phyloP scores from a whole-genome alignment of 2,888 invertebrate species.

The Eremobia ochroleuca region DNA sequence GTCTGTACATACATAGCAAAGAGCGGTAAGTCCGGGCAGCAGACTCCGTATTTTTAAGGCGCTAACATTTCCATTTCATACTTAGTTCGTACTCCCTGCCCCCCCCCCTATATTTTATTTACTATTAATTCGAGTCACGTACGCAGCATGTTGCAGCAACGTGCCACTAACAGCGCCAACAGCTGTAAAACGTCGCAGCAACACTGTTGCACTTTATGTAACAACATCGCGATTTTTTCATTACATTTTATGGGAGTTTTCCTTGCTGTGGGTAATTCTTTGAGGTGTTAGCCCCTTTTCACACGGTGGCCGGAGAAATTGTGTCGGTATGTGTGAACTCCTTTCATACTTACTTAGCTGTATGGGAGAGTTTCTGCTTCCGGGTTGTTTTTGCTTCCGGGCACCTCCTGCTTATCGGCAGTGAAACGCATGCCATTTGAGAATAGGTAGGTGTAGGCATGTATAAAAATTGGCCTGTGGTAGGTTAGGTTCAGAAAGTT shows the following conservation, averaged over 20 bases:
- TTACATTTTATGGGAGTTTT: slow-evolving; percentile 55
- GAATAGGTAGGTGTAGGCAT: too few relatives aligned
- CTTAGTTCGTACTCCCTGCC: slow-evolving; percentile 37
- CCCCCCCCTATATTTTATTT: slow-evolving; percentile 52
- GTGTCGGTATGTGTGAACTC: not conserved
- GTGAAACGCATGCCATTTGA: not conserved
- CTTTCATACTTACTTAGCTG: not conserved
- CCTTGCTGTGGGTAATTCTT: slow-evolving; percentile 21
- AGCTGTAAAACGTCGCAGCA: slow-evolving; percentile 48
- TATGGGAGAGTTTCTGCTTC: not conserved
- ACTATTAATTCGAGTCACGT: slow-evolving; percentile 53
- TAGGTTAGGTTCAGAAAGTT: not conserved
- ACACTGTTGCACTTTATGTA: slow-evolving; percentile 52
- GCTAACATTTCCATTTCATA: slow-evolving; percentile 42
- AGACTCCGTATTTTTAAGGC: slow-evolving; percentile 18
- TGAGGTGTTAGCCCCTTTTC: slow-evolving; percentile 3
- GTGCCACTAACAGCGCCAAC: slow-evolving; percentile 24
- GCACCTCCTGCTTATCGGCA: not conserved
- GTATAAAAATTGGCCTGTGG: too few relatives aligned
- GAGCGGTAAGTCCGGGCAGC: not conserved
- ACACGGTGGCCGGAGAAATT: not conserved
- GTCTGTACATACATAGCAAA: not conserved
- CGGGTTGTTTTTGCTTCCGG: not conserved
- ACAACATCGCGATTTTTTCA: slow-evolving; percentile 30
- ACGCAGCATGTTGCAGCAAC: slow-evolving; percentile 45